phyloP scores from a whole-genome alignment of 2,797 vertebrate genomes.

The Allenopithecus nigroviridis region DNA sequence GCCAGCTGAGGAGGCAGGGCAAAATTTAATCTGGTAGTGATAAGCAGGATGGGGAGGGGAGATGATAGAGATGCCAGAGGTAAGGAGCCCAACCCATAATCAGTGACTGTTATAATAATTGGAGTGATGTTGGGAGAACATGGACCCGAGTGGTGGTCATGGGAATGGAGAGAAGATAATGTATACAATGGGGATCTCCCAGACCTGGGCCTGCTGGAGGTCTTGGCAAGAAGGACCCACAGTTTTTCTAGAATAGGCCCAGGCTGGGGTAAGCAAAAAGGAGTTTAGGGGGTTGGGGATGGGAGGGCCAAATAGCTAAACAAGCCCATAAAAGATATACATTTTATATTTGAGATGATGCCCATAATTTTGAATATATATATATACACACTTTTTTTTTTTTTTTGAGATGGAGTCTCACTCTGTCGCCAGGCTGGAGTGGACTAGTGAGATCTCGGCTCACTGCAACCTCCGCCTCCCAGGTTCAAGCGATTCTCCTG shows the following conservation, averaged over 20 bases:
- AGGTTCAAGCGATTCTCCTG: background rate
- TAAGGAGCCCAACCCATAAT: background rate
- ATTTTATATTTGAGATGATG: background rate
- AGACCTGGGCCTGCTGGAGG: background rate
- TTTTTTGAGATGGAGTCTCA: background rate
- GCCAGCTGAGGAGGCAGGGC: background rate
- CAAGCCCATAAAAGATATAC: background rate
- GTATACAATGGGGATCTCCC: background rate
- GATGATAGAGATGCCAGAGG: background rate
- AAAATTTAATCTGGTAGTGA: background rate
- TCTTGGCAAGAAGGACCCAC: background rate
- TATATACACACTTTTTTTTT: too few species aligned
- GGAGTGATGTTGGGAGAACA: background rate
- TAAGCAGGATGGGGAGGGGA: background rate
- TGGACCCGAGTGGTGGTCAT: background rate
- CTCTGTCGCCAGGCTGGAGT: background rate
- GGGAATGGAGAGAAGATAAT: background rate
- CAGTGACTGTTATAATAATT: background rate
- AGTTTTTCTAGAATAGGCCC: background rate
- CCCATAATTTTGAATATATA: too few species aligned
- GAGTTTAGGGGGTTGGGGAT: too few species aligned
- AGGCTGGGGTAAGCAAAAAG: background rate
- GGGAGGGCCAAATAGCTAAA: background rate
- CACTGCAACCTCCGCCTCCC: background rate
- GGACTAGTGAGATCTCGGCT: background rate